These are phyloP conservation scores for Okamejei kenojei DNA, from an alignment of 2,797 vertebrate genomes.

Conservation along the genomic window DNA sequence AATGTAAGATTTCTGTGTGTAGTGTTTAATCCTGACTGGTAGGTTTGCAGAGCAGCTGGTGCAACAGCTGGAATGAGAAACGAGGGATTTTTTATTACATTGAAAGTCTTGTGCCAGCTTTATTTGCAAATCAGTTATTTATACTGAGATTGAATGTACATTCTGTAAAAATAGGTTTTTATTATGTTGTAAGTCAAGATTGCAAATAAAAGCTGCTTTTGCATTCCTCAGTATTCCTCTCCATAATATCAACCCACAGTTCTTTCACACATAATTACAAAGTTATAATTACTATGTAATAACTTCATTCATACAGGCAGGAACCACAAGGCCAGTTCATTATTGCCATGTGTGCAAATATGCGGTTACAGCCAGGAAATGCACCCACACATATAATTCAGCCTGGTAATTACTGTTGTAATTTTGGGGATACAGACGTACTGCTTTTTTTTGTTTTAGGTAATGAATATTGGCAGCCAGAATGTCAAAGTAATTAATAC, in stretches of 20 bases:
- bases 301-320: conserved; percentile 2
- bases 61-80: neutral
- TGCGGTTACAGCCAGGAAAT: neutral
- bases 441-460: neutral
- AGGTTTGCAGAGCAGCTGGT: neutral
- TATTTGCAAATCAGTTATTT: neutral
- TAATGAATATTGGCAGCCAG: neutral
- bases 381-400: neutral
- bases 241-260: neutral
- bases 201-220: conserved; percentile 1
- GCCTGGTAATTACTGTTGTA: neutral
- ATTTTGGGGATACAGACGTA: neutral
- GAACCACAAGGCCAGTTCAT: neutral
- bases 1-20: neutral
- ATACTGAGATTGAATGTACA: conserved; percentile 21
- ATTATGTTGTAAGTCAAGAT: neutral
- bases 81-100: neutral
- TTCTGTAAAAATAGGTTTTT: neutral
- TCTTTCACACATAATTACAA: neutral
- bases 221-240: neutral
- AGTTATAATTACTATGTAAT: neutral
- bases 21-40: neutral
- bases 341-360: neutral
- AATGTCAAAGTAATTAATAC: neutral
- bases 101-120: neutral